Conservation (phyloP, 2,888 invertebrate genomes). For the Spisula solida region DNA sequence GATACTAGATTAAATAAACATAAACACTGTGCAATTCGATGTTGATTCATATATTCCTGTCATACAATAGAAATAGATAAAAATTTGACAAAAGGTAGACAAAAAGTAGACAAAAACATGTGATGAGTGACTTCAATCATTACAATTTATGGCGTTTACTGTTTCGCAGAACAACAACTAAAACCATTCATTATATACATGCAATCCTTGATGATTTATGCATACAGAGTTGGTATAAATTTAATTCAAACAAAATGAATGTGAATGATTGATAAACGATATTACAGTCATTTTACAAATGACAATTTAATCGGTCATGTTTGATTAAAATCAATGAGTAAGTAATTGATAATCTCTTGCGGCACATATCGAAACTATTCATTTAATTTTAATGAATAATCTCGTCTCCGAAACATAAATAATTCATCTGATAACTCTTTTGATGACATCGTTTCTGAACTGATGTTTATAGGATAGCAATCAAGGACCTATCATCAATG, state of each 20-base stretch:
- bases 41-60: too few species aligned
- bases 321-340: background rate
- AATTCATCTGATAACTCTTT: background rate
- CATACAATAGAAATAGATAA: too few species aligned
- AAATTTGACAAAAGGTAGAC: too few species aligned
- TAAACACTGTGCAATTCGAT: too few species aligned
- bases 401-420: background rate
- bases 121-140: too few species aligned
- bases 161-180: background rate
- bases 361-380: slow-evolving; percentile 7
- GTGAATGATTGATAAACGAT: background rate
- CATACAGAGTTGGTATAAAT: background rate
- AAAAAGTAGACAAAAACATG: too few species aligned
- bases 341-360: background rate
- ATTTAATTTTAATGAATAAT: background rate
- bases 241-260: background rate
- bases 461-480: background rate
- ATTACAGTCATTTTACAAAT: background rate
- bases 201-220: background rate
- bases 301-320: slow-evolving; percentile 9
- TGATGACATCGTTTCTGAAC: slow-evolving; percentile 7
- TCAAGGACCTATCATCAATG: slow-evolving; percentile 15
- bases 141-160: too few species aligned
- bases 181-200: background rate
- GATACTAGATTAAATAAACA: background rate